Evolutionary conservation across 2,888 invertebrate species (phyloP).

Genomic region (Vannuccia rotundouncinata): DNA sequence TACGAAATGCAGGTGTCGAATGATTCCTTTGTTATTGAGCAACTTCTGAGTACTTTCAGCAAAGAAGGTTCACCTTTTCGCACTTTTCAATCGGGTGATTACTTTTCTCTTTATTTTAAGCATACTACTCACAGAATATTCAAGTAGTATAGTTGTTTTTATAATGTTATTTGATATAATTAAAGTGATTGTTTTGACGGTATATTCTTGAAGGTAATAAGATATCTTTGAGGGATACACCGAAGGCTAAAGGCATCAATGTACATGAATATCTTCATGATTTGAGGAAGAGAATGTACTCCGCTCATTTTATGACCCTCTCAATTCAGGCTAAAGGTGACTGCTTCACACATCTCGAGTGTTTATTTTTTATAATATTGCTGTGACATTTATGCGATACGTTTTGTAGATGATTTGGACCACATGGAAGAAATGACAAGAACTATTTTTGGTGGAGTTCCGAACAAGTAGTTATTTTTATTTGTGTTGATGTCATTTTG

Average conservation of each 20-base stretch:
- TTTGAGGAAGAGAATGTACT: slow-evolving; percentile 72
- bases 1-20: too few species aligned
- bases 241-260: slow-evolving; percentile 47
- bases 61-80: too few species aligned
- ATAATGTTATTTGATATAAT: too few species aligned
- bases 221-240: slow-evolving; percentile 47
- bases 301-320: slow-evolving; percentile 78
- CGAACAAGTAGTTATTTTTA: slow-evolving; percentile 35
- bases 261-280: slow-evolving; percentile 67
- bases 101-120: too few species aligned
- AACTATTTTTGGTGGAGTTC: background rate
- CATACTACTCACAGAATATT: too few species aligned
- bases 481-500: too few species aligned
- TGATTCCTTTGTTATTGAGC: too few species aligned
- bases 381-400: slow-evolving; percentile 21
- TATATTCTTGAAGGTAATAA: too few species aligned
- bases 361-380: background rate
- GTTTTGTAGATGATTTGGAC: slow-evolving; percentile 28
- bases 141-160: too few species aligned
- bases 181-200: too few species aligned
- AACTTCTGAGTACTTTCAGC: too few species aligned
- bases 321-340: slow-evolving; percentile 65
- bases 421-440: slow-evolving; percentile 27
- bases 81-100: too few species aligned
- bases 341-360: background rate